Evolutionary conservation across 1,140 invertebrate genomes (phyloP).

Genomic region (Macrosteles quadrilineatus): DNA sequence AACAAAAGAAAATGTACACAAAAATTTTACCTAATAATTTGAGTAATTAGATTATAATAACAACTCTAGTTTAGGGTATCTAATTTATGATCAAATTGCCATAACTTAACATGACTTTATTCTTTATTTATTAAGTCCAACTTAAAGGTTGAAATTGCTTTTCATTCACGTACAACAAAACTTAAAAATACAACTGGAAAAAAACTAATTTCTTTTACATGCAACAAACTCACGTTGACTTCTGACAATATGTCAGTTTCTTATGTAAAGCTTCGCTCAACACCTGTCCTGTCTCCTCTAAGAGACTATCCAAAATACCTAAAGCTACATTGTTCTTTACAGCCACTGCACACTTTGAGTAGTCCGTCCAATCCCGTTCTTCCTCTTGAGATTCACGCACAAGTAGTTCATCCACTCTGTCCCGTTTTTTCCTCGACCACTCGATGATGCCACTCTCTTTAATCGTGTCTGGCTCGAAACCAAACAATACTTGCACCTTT

Average conservation of each 20-base stretch:
- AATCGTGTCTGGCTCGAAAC: slow-evolving; percentile 56
- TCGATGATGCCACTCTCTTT: slow-evolving; percentile 63
- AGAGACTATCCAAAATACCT: slow-evolving; percentile 61
- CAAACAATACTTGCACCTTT: slow-evolving; percentile 58
- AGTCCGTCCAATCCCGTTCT: slow-evolving; percentile 71
- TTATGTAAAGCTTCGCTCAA: slow-evolving; percentile 49
- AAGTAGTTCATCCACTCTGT: slow-evolving; percentile 70
- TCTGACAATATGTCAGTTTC: slow-evolving; percentile 43
- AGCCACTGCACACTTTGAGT: slow-evolving; percentile 66
- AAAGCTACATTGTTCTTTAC: slow-evolving; percentile 68
- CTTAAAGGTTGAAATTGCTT: too few relatives aligned
- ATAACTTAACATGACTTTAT: too few relatives aligned
- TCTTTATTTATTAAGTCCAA: too few relatives aligned
- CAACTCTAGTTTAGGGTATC: too few relatives aligned
- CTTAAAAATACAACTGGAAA: too few relatives aligned
- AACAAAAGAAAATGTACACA: too few relatives aligned
- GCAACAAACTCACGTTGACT: too few relatives aligned
- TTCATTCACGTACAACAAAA: too few relatives aligned
- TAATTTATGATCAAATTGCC: too few relatives aligned
- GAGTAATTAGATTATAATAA: too few relatives aligned
- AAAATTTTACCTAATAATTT: too few relatives aligned
- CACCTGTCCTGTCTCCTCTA: slow-evolving; percentile 60
- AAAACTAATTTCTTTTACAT: too few relatives aligned
- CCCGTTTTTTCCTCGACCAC: slow-evolving; percentile 68
- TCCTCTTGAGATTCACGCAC: slow-evolving; percentile 68